Conservation (phyloP, 2,888 invertebrate genomes). For the Agrochola macilenta region DNA sequence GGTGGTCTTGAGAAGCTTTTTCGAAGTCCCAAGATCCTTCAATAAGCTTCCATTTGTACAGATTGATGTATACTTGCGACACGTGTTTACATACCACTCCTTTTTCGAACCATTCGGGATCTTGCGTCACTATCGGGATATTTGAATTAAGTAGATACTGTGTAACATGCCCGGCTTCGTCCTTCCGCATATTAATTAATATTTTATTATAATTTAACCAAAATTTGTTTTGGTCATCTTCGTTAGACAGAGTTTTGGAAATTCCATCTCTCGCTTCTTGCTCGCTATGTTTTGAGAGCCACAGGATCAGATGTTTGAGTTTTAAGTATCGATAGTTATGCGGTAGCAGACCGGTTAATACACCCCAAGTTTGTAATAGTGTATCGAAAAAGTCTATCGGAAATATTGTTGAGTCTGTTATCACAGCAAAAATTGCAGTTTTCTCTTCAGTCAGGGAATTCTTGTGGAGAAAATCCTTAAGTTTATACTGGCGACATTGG, state of each 20-base stretch:
- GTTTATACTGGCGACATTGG: slow-evolving; percentile 60
- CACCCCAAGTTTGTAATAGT: slow-evolving; percentile 54
- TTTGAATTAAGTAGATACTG: slow-evolving; percentile 34
- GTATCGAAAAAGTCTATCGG: slow-evolving; percentile 59
- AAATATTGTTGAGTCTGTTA: slow-evolving; percentile 67
- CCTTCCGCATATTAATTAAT: slow-evolving; percentile 26
- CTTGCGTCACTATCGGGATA: slow-evolving; percentile 4
- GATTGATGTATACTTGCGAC: slow-evolving; percentile 46
- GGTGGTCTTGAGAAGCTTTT: too few relatives aligned
- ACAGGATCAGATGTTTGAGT: slow-evolving; percentile 21
- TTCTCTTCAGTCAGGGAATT: slow-evolving; percentile 64
- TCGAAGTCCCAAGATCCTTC: slow-evolving; percentile 18
- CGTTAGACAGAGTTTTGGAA: slow-evolving; percentile 1
- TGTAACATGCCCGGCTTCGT: background rate
- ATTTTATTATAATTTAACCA: slow-evolving; percentile 10
- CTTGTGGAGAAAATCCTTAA: slow-evolving; percentile 64
- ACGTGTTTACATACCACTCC: slow-evolving; percentile 55
- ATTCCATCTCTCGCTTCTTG: slow-evolving; percentile 14
- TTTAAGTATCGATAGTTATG: background rate
- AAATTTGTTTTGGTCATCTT: slow-evolving; percentile 32
- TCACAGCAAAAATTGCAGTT: slow-evolving; percentile 67
- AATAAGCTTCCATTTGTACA: slow-evolving; percentile 45
- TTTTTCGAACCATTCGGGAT: slow-evolving; percentile 60
- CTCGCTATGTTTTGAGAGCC: slow-evolving; percentile 37
- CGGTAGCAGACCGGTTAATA: too few relatives aligned